Percentiles rank a stretch among this genome's conserved stretches.
These are phyloP conservation scores for Camponotus pennsylvanicus DNA, from an alignment of 1,140 invertebrate species.

Conservation along the genomic window DNA sequence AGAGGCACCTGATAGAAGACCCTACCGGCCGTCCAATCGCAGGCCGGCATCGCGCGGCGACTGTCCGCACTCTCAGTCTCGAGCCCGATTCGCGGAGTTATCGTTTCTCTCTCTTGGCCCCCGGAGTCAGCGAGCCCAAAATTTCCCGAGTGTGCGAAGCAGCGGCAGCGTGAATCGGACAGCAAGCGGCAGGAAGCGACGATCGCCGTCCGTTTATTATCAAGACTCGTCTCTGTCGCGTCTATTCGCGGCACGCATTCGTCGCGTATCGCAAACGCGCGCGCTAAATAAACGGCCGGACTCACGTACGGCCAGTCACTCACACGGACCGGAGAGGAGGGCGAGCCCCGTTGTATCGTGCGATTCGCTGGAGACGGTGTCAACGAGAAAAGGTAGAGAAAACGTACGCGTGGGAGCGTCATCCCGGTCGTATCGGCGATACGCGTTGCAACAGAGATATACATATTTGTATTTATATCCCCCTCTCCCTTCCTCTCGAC, in stretches of 20 bases:
- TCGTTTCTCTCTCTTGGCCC: conserved; percentile 75
- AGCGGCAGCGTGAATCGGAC: conserved; percentile 19
- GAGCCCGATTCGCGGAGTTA: conserved; percentile 78
- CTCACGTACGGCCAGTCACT: conserved; percentile 6
- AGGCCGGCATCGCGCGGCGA: conserved; percentile 67
- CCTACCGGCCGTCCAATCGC: conserved; percentile 82
- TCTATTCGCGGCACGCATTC: conserved; percentile 4
- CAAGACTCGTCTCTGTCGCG: neutral
- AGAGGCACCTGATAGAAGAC: conserved; percentile 86
- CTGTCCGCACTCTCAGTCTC: conserved; percentile 76
- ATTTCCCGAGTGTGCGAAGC: conserved; percentile 70
- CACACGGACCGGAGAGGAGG: conserved; percentile 29
- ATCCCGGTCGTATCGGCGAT: neutral
- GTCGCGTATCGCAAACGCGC: conserved; percentile 1
- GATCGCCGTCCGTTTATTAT: neutral
- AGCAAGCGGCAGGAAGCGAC: neutral
- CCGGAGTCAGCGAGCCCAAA: conserved; percentile 72
- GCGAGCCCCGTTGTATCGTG: conserved; percentile 24
- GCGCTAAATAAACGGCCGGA: conserved; percentile 52
- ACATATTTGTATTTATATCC: neutral
- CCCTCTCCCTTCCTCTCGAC: too few species aligned
- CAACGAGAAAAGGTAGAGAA: conserved; percentile 47
- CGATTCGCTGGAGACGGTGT: conserved; percentile 35
- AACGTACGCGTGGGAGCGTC: neutral
- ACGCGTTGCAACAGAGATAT: neutral